Evolutionary conservation across 35 echinoderm and acorn worm genomes (phyloP).

Genomic region (Acanthaster planci): DNA sequence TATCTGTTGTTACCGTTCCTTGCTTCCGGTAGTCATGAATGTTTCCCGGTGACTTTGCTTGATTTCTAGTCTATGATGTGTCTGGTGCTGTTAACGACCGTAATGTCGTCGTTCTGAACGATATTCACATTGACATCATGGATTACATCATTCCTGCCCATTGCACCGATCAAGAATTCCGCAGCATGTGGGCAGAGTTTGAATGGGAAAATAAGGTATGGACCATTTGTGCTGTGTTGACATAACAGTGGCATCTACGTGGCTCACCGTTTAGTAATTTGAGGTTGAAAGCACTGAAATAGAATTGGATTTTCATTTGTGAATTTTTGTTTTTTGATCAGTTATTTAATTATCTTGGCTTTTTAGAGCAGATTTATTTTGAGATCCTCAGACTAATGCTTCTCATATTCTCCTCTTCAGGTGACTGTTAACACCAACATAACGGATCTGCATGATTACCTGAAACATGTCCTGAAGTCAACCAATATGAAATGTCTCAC

Average conservation of each 20-base stretch:
- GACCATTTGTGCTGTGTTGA: neutral
- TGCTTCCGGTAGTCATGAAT: neutral
- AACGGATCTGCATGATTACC: constrained; percentile 72
- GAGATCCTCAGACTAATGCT: neutral
- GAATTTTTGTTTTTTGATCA: no score
- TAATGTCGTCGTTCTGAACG: constrained; percentile 93
- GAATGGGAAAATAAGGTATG: constrained; percentile 99
- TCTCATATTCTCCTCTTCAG: constrained; percentile 37
- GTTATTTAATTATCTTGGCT: no score
- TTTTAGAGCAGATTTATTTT: no score
- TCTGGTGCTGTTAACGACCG: constrained; percentile 87
- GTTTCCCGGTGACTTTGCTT: neutral
- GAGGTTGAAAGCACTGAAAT: no score
- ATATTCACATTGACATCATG: constrained; percentile 99
- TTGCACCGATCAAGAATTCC: constrained; percentile 93
- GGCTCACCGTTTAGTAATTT: no score
- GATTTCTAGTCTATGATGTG: constrained; percentile 85
- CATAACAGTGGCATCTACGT: no score
- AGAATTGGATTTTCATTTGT: no score
- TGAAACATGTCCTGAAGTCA: constrained; percentile 84
- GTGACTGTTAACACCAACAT: constrained; percentile 99
- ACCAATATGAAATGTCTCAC: constrained; percentile 98
- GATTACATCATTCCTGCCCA: constrained; percentile 92
- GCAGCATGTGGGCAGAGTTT: constrained; percentile 98
- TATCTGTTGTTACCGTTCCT: neutral